phyloP scores from a whole-genome alignment of 2,113 vertebrate species.

The Cyprinodon variegatus region DNA sequence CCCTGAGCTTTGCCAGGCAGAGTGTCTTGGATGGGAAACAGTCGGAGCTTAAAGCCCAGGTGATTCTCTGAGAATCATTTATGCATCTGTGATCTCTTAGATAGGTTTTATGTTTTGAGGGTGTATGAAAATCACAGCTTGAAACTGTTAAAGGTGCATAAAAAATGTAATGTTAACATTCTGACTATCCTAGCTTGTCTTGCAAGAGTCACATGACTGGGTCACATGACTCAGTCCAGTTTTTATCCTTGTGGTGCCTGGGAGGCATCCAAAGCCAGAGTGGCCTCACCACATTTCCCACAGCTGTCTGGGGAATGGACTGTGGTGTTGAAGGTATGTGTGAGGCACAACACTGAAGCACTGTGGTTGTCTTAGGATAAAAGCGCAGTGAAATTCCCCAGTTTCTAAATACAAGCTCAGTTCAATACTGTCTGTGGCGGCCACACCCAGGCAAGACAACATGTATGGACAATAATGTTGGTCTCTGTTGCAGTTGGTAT shows the following conservation, averaged over 20 bases:
- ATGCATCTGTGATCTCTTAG: conserved; percentile 52
- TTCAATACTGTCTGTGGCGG: conserved; percentile 59
- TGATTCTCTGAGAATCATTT: conserved; percentile 58
- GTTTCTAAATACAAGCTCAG: conserved; percentile 64
- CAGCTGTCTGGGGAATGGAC: conserved; percentile 77
- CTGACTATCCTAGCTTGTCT: not conserved
- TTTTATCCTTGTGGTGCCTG: conserved; percentile 67
- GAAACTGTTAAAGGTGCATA: not conserved
- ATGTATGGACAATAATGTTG: conserved; percentile 49
- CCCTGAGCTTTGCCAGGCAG: conserved; percentile 50
- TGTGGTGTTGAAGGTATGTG: conserved; percentile 74
- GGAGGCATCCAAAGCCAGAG: conserved; percentile 77
- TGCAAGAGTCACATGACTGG: conserved; percentile 53
- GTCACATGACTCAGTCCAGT: conserved; percentile 63
- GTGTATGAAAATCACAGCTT: not conserved
- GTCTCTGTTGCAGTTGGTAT: conserved; percentile 41
- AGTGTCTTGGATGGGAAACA: conserved; percentile 63
- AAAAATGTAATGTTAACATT: not conserved
- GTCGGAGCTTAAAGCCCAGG: conserved; percentile 59
- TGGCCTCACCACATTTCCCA: conserved; percentile 76
- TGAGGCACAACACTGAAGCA: conserved; percentile 65
- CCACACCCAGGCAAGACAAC: conserved; percentile 62
- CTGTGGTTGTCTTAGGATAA: conserved; percentile 65
- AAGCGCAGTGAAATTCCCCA: conserved; percentile 67
- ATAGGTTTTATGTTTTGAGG: conserved; percentile 45